A percentile compares a stretch with the other conserved stretches of the same genome.
These are phyloP conservation scores for Bradysia coprophila DNA, from an alignment of 1,140 invertebrate species.

Conservation along the genomic window DNA sequence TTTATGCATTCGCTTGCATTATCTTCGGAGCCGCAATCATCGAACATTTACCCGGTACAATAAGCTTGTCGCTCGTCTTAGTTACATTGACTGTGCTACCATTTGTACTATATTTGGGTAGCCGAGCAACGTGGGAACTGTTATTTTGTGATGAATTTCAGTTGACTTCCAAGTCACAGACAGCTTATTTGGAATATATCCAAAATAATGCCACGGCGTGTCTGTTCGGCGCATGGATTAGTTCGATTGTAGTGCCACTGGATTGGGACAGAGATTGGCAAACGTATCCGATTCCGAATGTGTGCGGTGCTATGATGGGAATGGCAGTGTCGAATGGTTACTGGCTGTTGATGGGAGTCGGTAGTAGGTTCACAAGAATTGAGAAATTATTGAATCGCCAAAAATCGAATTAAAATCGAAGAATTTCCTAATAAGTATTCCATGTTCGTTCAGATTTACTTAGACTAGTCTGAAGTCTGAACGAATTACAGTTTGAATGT, in stretches of 20 bases:
- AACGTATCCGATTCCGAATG: constrained; percentile 46
- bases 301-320: constrained; percentile 37
- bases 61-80: constrained; percentile 17
- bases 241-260: constrained; percentile 57
- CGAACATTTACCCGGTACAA: constrained; percentile 20
- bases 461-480: too few relatives aligned
- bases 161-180: constrained; percentile 18
- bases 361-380: too few relatives aligned
- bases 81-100: constrained; percentile 19
- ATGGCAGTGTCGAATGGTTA: constrained; percentile 28
- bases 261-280: constrained; percentile 78
- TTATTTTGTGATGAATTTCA: constrained; percentile 22
- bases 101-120: constrained; percentile 18
- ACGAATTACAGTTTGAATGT: too few relatives aligned
- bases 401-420: too few relatives aligned
- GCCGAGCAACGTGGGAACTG: constrained; percentile 16
- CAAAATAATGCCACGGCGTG: constrained; percentile 30
- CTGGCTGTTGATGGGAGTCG: too few relatives aligned
- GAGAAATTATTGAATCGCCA: too few relatives aligned
- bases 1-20: constrained; percentile 8
- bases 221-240: constrained; percentile 58
- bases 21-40: constrained; percentile 20
- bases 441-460: too few relatives aligned
- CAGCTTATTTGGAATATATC: constrained; percentile 19
- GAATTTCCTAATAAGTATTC: too few relatives aligned